These are phyloP conservation scores for Cotesia chilonis DNA, from an alignment of 1,140 invertebrate species.

Conservation along the genomic window DNA sequence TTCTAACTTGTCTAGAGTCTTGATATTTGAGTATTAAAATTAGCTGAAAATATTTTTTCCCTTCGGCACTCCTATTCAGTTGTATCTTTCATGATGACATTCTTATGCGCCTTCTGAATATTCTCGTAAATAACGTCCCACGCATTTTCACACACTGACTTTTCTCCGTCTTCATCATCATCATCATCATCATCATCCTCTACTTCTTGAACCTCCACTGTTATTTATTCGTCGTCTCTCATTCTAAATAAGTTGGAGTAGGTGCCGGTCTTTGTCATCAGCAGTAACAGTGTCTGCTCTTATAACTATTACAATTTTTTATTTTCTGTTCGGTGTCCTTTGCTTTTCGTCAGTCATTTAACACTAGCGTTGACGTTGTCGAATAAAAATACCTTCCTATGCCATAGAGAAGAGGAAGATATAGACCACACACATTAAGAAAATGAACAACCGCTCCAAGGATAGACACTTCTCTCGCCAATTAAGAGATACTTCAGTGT, in stretches of 20 bases:
- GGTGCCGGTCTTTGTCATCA: slow-evolving; percentile 47
- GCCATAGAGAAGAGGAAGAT: slow-evolving; percentile 40
- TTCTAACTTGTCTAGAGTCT: not conserved
- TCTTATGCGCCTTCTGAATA: slow-evolving; percentile 11
- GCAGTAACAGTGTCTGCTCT: not conserved
- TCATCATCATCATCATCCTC: not conserved
- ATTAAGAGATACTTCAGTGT: slow-evolving; percentile 41
- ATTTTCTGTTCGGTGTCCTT: too few relatives aligned
- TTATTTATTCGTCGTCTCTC: not conserved
- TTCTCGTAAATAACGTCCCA: slow-evolving; percentile 25
- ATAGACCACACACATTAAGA: slow-evolving; percentile 43
- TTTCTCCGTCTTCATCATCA: not conserved
- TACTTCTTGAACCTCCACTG: not conserved
- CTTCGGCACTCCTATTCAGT: slow-evolving; percentile 24
- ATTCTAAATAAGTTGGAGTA: not conserved
- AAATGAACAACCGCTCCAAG: slow-evolving; percentile 18
- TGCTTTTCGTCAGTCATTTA: slow-evolving; percentile 61
- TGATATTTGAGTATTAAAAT: not conserved
- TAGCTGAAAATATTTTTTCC: not conserved
- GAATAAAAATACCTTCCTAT: slow-evolving; percentile 58
- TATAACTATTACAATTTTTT: too few relatives aligned
- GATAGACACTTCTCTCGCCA: slow-evolving; percentile 32
- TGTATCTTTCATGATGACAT: slow-evolving; percentile 22
- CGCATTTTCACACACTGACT: slow-evolving; percentile 21
- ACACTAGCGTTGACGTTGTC: slow-evolving; percentile 56